Evolutionary conservation across 2,113 vertebrate species (phyloP), one percentile per base, ranked within the genome.

Genomic region (Cacatua alba): DNA sequence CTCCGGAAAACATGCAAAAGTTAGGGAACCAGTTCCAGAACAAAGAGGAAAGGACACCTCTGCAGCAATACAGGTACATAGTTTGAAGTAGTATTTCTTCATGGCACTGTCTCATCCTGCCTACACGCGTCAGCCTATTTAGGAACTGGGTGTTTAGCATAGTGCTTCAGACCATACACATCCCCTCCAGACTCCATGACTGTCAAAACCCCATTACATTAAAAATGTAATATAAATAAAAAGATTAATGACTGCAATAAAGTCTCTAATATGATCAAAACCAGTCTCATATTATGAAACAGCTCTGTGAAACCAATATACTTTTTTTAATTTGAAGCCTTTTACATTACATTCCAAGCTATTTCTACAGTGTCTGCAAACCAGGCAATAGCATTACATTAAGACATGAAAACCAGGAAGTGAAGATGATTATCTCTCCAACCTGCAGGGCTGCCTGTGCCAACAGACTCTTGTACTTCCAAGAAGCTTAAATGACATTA

Each of bases 401-500:
- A 91, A 77, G 24, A n/a, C 10, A 65, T 28, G 39, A 87, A 83
- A 87, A 62, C 9, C 81, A 94, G 86, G 81, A 92, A 94, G 67
- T 24, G 63, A 65, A 89, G 69, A 71, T 53, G 10, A 93, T 82
- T 75, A 81, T 31, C 77, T 55, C 51, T 89, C 85, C 77, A 86
- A 10, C 48, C n/a, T 91, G 53, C 76, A 72, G 88, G 88, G 51
- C 57, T 94, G 81, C 77, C 70, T 87, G 63, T 55, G 26, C 57
- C 1, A 3, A 78, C 48, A 86, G 76, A 46, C 52, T 60, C 65
- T 24, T 82, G 62, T 44, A 60, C 52, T 93, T 95, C 82, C 77
- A 79, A 91, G 95, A 93, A 92, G 31, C 23, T 63, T 87, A 71
- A 91, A 86, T 94, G n/a, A 91, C 57, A 88, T 89, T 83, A 92